Conservation (phyloP, 2,797 vertebrate genomes). For the Eulemur albifrons region DNA sequence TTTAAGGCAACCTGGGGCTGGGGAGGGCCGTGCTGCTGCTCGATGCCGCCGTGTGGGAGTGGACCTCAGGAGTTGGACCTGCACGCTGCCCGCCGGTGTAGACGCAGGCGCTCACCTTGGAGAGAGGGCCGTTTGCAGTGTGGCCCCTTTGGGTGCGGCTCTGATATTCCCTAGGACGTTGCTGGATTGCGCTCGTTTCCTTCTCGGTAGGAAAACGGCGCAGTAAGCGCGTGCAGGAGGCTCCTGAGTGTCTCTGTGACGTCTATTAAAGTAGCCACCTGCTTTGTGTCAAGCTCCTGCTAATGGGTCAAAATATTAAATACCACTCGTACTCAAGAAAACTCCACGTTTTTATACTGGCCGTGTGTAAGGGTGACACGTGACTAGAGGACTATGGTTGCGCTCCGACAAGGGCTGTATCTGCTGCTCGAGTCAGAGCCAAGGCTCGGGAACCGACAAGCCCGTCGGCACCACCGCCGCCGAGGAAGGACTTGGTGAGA, state of each 20-base stretch:
- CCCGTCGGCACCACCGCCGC: not conserved
- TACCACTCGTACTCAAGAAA: not conserved
- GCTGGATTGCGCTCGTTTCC: not conserved
- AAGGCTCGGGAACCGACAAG: constrained; percentile 9
- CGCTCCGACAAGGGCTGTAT: fast-evolving
- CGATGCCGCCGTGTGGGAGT: not conserved
- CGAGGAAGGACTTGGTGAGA: not conserved
- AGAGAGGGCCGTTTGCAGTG: not conserved
- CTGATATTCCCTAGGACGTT: fast-evolving
- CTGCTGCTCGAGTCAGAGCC: not conserved
- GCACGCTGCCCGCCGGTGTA: fast-evolving
- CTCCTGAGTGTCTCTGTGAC: not conserved
- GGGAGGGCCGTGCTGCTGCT: too few species aligned
- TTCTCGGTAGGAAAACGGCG: not conserved
- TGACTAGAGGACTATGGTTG: not conserved
- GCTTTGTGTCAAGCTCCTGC: not conserved
- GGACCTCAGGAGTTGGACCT: not conserved
- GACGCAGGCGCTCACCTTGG: not conserved
- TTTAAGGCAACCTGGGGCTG: not conserved
- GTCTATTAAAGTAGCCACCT: not conserved
- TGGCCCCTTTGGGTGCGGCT: not conserved
- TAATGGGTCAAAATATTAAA: not conserved
- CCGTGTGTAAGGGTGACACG: fast-evolving
- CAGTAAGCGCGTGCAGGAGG: too few species aligned
- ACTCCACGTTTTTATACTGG: fast-evolving